A percentile compares a stretch with the other conserved stretches of the same genome.
Evolutionary conservation across 1,140 invertebrate genomes (phyloP).

Genomic region (Theocolax elegans): DNA sequence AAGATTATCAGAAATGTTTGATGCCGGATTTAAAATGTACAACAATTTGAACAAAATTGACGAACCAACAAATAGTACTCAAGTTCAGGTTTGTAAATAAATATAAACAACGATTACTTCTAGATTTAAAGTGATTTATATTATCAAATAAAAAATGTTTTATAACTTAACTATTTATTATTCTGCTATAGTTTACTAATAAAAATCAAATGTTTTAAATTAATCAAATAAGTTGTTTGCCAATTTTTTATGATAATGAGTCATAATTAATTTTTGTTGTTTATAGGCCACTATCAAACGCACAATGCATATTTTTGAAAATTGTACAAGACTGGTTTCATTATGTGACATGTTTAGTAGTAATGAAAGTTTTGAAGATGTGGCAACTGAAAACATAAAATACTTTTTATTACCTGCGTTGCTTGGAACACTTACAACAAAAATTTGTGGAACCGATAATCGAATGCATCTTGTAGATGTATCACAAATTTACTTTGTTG

Average conservation of each 20-base stretch:
- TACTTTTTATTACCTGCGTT: slow-evolving; percentile 86
- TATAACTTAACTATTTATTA: background rate
- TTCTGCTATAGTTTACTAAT: slow-evolving; percentile 1
- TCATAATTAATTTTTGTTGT: slow-evolving; percentile 34
- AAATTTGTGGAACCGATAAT: slow-evolving; percentile 72
- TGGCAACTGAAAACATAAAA: slow-evolving; percentile 85
- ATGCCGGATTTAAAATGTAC: slow-evolving; percentile 71
- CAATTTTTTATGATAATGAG: background rate
- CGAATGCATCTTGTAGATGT: slow-evolving; percentile 77
- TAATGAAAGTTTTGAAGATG: slow-evolving; percentile 89
- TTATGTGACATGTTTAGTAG: slow-evolving; percentile 83
- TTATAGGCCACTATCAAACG: slow-evolving; percentile 75
- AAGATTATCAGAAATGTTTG: slow-evolving; percentile 70
- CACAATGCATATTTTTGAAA: slow-evolving; percentile 79
- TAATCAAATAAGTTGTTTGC: background rate
- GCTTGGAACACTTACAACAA: slow-evolving; percentile 80
- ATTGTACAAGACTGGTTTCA: slow-evolving; percentile 82
- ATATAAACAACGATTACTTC: no score
- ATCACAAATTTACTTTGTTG: slow-evolving; percentile 86
- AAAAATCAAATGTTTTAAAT: background rate
- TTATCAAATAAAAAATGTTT: background rate
- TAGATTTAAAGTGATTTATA: background rate
- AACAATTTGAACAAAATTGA: slow-evolving; percentile 69
- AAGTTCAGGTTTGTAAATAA: slow-evolving; percentile 67
- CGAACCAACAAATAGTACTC: slow-evolving; percentile 71